These are phyloP conservation scores for Meteorus sp. DNA, from an alignment of 1,140 invertebrate genomes.

Conservation along the genomic window DNA sequence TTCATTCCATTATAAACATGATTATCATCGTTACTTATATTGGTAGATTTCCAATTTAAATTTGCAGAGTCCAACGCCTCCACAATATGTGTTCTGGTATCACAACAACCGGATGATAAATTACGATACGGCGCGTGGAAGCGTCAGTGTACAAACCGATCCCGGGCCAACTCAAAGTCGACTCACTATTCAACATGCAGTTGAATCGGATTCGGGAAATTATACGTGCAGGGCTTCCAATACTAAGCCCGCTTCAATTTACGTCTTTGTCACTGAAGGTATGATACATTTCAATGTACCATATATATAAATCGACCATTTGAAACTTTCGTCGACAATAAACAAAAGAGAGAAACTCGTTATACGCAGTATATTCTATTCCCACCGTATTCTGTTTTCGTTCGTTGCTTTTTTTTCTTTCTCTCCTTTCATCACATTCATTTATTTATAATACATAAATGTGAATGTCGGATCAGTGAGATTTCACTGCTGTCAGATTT, in stretches of 20 bases:
- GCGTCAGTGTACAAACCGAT: slow-evolving; percentile 83
- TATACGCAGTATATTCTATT: too few relatives aligned
- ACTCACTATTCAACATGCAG: slow-evolving; percentile 79
- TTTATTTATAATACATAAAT: too few relatives aligned
- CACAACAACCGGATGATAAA: slow-evolving; percentile 92
- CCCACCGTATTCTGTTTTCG: too few relatives aligned
- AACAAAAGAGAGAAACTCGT: too few relatives aligned
- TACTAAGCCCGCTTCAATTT: slow-evolving; percentile 84
- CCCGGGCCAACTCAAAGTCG: slow-evolving; percentile 81
- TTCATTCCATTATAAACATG: too few relatives aligned
- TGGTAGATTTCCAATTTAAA: slow-evolving; percentile 5
- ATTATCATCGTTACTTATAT: background rate
- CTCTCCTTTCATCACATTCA: too few relatives aligned
- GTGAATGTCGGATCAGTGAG: too few relatives aligned
- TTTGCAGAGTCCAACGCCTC: slow-evolving; percentile 82
- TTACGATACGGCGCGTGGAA: slow-evolving; percentile 82
- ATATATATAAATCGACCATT: background rate
- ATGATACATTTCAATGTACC: slow-evolving; percentile 27
- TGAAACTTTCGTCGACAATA: background rate
- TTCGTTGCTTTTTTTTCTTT: too few relatives aligned
- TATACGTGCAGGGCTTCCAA: slow-evolving; percentile 89
- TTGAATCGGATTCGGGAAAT: slow-evolving; percentile 85
- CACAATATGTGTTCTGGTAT: slow-evolving; percentile 90
- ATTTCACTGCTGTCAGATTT: too few relatives aligned
- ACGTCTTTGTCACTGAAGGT: slow-evolving; percentile 90